Evolutionary conservation across 2,797 vertebrate species (phyloP), one percentile per base, ranked within the genome.

Genomic region (Chloroceryle amazona): DNA sequence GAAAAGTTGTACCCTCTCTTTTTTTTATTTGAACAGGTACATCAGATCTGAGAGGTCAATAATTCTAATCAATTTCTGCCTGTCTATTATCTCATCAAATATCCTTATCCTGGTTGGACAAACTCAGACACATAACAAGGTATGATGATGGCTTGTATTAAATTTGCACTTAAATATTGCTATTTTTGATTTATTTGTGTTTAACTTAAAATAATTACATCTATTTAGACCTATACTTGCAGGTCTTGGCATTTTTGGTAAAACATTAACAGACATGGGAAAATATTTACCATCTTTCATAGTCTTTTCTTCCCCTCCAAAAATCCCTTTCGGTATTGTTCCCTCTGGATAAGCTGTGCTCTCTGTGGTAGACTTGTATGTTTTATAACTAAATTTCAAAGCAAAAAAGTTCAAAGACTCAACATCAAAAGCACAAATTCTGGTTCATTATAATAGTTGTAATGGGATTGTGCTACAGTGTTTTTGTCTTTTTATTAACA

Each of bases 11-110:
- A 51, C 46, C 21, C 20, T 75, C 8, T 97, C 18, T 96, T 88
- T 95, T 41, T 41, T 96, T 75, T 96, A 72, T 94, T 96, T 96
- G 58, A 96, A 94, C 96, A 99, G 99, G 98, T 99, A 99, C 95
- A 99, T 99, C 96, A 99, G 99, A 93, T 99, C 99, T 86, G 99
- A 99, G 96, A 98, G 99, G 91, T 99, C 99, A 86, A 99, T 99
- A 98, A 99, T 99, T 97, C 98, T 99, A 93, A 99, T 99, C 97
- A 99, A 99, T 98, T 99, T 99, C 98, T 99, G 99, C 98, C 97
- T 99, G 76, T 99, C 99, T 51, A 99, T 99, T 97, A 99, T 99
- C 98, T 99, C 99, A 97, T 99, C 99, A 65, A 99, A 99, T 97
- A 99, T 99, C 96, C 98, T 99, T 97, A 99, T 99, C 96, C 97